Evolutionary conservation across 2,888 invertebrate species (phyloP), one percentile per base, ranked within the genome.

Genomic region (Rotaria sp.): DNA sequence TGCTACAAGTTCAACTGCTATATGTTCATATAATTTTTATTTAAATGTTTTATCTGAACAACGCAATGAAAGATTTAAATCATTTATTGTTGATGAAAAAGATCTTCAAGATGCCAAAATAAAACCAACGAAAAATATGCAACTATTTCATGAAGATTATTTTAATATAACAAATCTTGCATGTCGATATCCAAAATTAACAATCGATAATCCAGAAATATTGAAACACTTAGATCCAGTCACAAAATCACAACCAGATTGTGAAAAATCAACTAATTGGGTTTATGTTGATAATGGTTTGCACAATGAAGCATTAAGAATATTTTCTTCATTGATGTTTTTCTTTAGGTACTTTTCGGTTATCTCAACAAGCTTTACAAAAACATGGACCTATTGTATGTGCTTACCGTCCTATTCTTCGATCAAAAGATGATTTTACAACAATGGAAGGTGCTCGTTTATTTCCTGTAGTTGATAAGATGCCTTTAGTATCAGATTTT

Each of bases 271-370:
- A 80, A 41, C 41, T 50, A 94, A 95, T 90, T 96, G 96, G 96
- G 95, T 96, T 2, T 92, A 92, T 88, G 94, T 94, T 88, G 93
- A 93, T 90, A 94, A 94, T 90, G 93, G 80, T 80, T 80, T n/a
- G 80, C 45, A 10, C 0, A 80, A n/a, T 11, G n/a, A 45, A 26
- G 24, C 2, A 26, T 45, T 8, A 80, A 18, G 30, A 41, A 10
- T 38, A 10, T 41, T 24, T 10, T 0, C 24, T 75, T 1, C 15
- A 18, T 74, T 21, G 5, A 13, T 21, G 35, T 11, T 35, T 35
- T n/a, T 10, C 7, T 45, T 13, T 45, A 80, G 93, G 93, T 90
- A 90, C 89, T 41, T 93, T 93, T 87, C 90, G 90, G 85, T 93
- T 94, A 87, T 92, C 92, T 75, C 90, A 92, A 15, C 90, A 90